Percentiles rank a stretch among this genome's conserved stretches.
phyloP scores from a whole-genome alignment of 2,113 vertebrate genomes.

The Entelurus aequoreus region DNA sequence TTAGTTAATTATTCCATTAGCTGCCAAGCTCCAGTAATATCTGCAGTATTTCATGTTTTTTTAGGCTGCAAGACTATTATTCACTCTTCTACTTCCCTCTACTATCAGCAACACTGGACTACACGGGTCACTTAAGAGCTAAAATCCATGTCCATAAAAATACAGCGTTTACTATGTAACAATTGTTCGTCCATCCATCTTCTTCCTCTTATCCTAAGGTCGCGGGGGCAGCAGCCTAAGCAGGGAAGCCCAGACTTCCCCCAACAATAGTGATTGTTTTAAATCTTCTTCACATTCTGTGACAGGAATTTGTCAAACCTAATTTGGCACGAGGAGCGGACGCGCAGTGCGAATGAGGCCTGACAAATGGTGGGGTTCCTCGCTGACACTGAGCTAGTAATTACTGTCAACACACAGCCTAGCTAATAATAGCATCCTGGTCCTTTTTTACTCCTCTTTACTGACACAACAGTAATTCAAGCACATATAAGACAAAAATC shows the following conservation, averaged over 20 bases:
- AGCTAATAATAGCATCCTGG: not conserved
- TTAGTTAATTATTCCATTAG: no score
- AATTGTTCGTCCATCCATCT: no score
- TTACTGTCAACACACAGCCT: slow-evolving; percentile 21
- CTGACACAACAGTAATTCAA: not conserved
- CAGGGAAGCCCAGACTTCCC: no score
- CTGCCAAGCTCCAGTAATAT: no score
- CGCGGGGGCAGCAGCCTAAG: no score
- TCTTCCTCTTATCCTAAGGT: no score
- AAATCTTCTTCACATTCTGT: not conserved
- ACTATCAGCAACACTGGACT: not conserved
- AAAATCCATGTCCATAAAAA: not conserved
- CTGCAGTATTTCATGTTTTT: no score
- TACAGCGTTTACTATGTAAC: no score
- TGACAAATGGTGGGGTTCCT: slow-evolving; percentile 29
- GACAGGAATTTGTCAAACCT: not conserved
- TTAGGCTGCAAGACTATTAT: not conserved
- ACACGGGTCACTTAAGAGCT: not conserved
- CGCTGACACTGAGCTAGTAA: slow-evolving; percentile 17
- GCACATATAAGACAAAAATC: not conserved
- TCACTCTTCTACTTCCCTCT: slow-evolving; percentile 3
- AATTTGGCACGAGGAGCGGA: slow-evolving; percentile 7
- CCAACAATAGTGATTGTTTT: not conserved
- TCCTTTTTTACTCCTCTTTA: not conserved
- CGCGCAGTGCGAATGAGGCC: not conserved